Evolutionary conservation across 1,140 invertebrate genomes (phyloP).

Genomic region (Neodiprion pinetum): DNA sequence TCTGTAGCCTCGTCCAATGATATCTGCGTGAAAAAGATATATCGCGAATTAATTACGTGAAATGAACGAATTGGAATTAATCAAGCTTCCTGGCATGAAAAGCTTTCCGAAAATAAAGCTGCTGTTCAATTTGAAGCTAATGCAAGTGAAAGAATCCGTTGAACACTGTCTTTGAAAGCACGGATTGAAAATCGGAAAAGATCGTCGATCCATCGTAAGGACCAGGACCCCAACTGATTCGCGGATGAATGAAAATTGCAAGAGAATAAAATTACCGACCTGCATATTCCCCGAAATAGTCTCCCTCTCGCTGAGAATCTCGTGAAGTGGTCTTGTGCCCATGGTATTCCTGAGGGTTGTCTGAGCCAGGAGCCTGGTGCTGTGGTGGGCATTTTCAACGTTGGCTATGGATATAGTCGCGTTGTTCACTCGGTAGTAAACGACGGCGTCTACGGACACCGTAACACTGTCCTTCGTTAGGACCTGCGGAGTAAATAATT

Average conservation of each 20-base stretch:
- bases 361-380: conserved; percentile 86
- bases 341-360: conserved; percentile 94
- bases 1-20: conserved; percentile 92
- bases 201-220: too few relatives aligned
- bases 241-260: not conserved
- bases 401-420: conserved; percentile 96
- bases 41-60: too few relatives aligned
- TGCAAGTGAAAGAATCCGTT: too few relatives aligned
- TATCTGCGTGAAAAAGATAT: conserved; percentile 60
- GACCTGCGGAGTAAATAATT: conserved; percentile 67
- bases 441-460: conserved; percentile 92
- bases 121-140: not conserved
- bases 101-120: not conserved
- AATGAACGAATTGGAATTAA: too few relatives aligned
- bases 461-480: conserved; percentile 94
- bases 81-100: too few relatives aligned
- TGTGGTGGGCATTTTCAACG: conserved; percentile 95
- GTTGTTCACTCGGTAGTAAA: conserved; percentile 94
- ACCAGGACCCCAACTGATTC: too few relatives aligned
- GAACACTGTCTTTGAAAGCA: too few relatives aligned
- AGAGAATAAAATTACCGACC: conserved; percentile 41
- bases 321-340: conserved; percentile 92
- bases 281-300: conserved; percentile 90
- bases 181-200: too few relatives aligned
- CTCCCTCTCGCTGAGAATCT: conserved; percentile 94